phyloP scores from a whole-genome alignment of 1,140 invertebrate genomes.

The Pachypeltis micranthus region DNA sequence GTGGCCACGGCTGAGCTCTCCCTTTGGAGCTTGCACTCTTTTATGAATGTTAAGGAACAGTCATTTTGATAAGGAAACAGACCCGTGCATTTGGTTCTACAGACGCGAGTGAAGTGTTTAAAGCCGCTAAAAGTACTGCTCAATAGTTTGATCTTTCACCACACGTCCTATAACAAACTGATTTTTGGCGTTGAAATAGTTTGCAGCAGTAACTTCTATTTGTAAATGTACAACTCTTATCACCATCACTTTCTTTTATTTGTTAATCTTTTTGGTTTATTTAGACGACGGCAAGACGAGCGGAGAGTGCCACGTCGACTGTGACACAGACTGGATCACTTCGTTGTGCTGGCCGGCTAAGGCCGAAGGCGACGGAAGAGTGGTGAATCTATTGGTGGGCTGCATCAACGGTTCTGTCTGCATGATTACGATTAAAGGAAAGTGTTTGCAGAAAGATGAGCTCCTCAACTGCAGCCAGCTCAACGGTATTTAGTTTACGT shows the following conservation, averaged over 20 bases:
- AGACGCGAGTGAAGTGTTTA: too few species aligned
- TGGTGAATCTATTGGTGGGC: slow-evolving; percentile 41
- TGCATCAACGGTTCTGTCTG: slow-evolving; percentile 40
- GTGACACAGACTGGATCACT: slow-evolving; percentile 40
- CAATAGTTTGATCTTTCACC: background rate
- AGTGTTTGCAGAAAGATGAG: slow-evolving; percentile 32
- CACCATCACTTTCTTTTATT: background rate
- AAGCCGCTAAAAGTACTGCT: too few species aligned
- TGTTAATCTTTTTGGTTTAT: background rate
- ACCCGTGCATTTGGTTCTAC: too few species aligned
- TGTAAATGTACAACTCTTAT: background rate
- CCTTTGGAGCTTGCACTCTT: too few species aligned
- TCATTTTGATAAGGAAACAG: too few species aligned
- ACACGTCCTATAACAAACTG: background rate
- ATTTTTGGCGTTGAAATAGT: too few species aligned
- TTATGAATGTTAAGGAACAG: too few species aligned
- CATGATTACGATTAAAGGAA: slow-evolving; percentile 29
- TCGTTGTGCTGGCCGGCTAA: slow-evolving; percentile 39
- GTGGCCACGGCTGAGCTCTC: too few species aligned
- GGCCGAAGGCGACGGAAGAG: slow-evolving; percentile 30
- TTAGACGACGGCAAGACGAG: slow-evolving; percentile 16
- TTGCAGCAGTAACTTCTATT: background rate
- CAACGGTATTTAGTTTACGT: slow-evolving; percentile 33
- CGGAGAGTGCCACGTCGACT: slow-evolving; percentile 32
- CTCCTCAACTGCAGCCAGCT: slow-evolving; percentile 36